A percentile compares a stretch with the other conserved stretches of the same genome.
phyloP scores from a whole-genome alignment of 2,888 invertebrate genomes.

The Drosophila imparisetae region DNA sequence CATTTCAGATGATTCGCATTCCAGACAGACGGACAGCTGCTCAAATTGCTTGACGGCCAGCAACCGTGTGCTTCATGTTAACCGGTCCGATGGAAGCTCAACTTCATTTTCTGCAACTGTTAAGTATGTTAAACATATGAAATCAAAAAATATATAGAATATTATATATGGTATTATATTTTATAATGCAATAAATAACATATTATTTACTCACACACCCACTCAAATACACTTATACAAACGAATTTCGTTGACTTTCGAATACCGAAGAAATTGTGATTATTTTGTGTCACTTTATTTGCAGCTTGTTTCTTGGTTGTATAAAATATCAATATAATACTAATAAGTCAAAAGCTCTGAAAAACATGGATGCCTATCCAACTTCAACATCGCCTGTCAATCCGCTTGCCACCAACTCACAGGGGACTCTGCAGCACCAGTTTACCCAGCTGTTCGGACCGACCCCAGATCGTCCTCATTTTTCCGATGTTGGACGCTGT shows the following conservation, averaged over 20 bases:
- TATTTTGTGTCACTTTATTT: not conserved
- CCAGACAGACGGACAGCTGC: no score
- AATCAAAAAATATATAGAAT: not conserved
- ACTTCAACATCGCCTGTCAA: not conserved
- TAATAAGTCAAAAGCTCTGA: not conserved
- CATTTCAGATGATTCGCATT: no score
- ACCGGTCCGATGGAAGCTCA: conserved; percentile 18
- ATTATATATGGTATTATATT: not conserved
- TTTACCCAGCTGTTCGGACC: not conserved
- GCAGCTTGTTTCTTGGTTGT: not conserved
- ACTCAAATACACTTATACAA: not conserved
- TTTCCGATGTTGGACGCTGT: not conserved
- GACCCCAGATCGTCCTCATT: not conserved
- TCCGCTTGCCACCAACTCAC: not conserved
- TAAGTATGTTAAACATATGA: not conserved
- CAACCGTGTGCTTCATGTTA: conserved; percentile 48
- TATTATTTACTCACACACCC: not conserved
- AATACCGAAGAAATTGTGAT: not conserved
- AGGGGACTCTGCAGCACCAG: not conserved
- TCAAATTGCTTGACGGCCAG: conserved; percentile 34
- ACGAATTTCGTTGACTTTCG: not conserved
- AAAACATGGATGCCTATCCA: not conserved
- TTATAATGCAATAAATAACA: not conserved
- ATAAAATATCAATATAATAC: not conserved
- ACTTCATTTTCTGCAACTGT: not conserved